These are phyloP conservation scores for Nothoprocta perdicaria DNA, from an alignment of 2,113 vertebrate species.

Conservation along the genomic window DNA sequence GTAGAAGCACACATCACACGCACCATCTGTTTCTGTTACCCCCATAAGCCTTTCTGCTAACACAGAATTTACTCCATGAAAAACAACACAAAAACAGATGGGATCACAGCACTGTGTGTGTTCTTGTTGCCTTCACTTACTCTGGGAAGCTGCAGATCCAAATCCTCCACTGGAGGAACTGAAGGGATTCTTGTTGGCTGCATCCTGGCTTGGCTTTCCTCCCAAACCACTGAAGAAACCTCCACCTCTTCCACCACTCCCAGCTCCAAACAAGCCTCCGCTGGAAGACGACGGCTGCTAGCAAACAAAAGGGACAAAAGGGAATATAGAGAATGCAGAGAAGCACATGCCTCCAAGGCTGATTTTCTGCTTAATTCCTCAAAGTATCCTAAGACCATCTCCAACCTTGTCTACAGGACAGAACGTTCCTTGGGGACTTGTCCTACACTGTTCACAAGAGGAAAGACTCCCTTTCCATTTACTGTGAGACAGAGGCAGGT, in stretches of 20 bases:
- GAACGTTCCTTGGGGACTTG: background rate
- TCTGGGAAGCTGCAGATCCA: constrained; percentile 73
- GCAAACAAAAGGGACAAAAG: constrained; percentile 27
- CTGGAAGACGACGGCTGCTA: constrained; percentile 78
- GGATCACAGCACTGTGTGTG: constrained; percentile 6
- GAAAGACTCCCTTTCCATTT: background rate
- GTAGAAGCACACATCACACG: background rate
- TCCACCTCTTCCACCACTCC: constrained; percentile 72
- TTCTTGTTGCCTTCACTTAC: constrained; percentile 73
- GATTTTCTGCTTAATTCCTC: background rate
- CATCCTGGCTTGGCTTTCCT: constrained; percentile 95
- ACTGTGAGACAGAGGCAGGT: background rate
- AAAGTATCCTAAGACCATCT: background rate
- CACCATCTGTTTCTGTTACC: background rate
- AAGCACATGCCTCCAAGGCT: background rate
- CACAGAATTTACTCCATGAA: background rate
- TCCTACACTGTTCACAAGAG: background rate
- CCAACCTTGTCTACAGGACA: background rate
- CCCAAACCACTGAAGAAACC: constrained; percentile 96
- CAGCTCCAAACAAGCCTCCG: constrained; percentile 86
- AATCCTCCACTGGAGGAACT: constrained; percentile 79
- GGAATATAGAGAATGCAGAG: constrained; percentile 4
- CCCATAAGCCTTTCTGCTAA: background rate
- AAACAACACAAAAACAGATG: constrained; percentile 10
- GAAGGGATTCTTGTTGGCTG: constrained; percentile 96